Conservation (phyloP, 1,140 invertebrate genomes). For the Euwallacea similis region DNA sequence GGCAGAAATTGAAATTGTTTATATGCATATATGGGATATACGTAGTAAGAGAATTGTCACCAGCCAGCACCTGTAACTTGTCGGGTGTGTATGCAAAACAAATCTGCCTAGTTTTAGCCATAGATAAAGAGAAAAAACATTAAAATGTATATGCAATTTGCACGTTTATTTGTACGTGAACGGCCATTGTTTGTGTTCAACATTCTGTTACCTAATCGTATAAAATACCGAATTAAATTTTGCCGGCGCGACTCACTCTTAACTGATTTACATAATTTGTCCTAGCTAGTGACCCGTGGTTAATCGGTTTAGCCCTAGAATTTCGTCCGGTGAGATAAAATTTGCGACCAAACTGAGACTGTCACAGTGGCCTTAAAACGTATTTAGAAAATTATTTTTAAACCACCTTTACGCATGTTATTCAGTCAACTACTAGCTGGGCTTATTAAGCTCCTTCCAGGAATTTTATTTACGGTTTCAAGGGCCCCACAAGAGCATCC, state of each 20-base stretch:
- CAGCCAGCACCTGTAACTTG: no score
- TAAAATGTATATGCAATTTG: slow-evolving; percentile 22
- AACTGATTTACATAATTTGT: slow-evolving; percentile 22
- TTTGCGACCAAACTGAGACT: no score
- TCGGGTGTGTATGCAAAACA: no score
- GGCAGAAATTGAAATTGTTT: no score
- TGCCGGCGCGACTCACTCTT: background rate
- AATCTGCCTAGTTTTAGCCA: no score
- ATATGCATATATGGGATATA: slow-evolving; percentile 10
- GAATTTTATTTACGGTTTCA: slow-evolving; percentile 14
- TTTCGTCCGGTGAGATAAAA: no score
- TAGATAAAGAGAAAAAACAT: slow-evolving; percentile 1
- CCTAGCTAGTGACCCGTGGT: slow-evolving; percentile 18
- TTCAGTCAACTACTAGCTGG: no score
- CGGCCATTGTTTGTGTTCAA: slow-evolving; percentile 21
- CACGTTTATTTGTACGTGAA: slow-evolving; percentile 18
- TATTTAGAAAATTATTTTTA: background rate
- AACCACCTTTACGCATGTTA: background rate
- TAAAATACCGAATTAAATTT: slow-evolving; percentile 22
- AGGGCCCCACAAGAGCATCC: slow-evolving; percentile 1
- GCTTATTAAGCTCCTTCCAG: background rate
- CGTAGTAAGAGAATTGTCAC: no score
- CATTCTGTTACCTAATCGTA: slow-evolving; percentile 19
- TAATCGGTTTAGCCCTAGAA: background rate
- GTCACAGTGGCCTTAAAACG: background rate